phyloP scores from a whole-genome alignment of 1,140 invertebrate genomes.

The Nautilus pompilius region DNA sequence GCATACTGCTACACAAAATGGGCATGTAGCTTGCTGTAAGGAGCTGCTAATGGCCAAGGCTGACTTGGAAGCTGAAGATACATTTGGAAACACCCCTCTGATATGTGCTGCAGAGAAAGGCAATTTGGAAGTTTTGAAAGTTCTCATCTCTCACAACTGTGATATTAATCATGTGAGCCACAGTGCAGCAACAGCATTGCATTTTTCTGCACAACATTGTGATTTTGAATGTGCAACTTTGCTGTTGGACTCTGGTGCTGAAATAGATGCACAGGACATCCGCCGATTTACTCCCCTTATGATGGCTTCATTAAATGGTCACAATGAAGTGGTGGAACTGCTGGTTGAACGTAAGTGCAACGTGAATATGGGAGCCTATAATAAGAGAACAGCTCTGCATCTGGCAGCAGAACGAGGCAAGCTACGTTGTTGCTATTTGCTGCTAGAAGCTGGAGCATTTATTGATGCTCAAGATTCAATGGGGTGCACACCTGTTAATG shows the following conservation, averaged over 20 bases:
- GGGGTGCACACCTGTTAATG: conserved; percentile 39
- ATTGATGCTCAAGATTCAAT: conserved; percentile 43
- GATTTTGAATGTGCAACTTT: conserved; percentile 29
- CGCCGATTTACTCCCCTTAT: conserved; percentile 50
- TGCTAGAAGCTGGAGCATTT: conserved; percentile 53
- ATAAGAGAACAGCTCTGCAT: conserved; percentile 50
- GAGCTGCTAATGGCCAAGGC: conserved; percentile 56
- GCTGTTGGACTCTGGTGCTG: conserved; percentile 37
- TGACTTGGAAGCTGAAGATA: conserved; percentile 44
- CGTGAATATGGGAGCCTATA: conserved; percentile 47
- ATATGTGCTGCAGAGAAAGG: conserved; percentile 84
- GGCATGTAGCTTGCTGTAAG: conserved; percentile 56
- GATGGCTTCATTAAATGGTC: conserved; percentile 48
- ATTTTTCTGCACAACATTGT: conserved; percentile 51
- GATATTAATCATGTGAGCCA: conserved; percentile 51
- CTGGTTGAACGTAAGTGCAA: conserved; percentile 43
- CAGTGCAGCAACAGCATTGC: conserved; percentile 49
- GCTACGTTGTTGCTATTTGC: conserved; percentile 58
- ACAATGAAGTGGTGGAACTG: conserved; percentile 33
- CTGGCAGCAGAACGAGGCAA: conserved; percentile 54
- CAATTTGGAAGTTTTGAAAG: conserved; percentile 75
- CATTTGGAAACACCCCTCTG: conserved; percentile 72
- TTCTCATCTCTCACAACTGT: conserved; percentile 72
- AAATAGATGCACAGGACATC: conserved; percentile 48
- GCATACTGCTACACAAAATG: conserved; percentile 44